phyloP scores from a whole-genome alignment of 2,113 vertebrate genomes.

The Rhinoderma darwinii region DNA sequence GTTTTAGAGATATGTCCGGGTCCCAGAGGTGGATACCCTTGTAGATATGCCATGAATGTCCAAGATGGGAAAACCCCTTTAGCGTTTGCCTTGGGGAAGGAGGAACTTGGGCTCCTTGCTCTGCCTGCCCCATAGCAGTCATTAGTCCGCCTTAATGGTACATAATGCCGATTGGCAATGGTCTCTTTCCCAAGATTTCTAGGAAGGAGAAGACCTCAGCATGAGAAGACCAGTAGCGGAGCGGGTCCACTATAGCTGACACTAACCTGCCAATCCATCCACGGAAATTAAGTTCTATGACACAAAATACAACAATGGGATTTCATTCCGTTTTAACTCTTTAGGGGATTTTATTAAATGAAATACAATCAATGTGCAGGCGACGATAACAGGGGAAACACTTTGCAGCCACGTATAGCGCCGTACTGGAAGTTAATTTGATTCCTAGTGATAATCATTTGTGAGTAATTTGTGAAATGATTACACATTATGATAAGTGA shows the following conservation, averaged over 20 bases:
- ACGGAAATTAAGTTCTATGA: background rate
- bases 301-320: background rate
- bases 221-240: background rate
- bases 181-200: too few species aligned
- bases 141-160: too few species aligned
- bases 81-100: too few species aligned
- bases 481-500: slow-evolving; percentile 50
- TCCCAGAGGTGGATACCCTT: too few species aligned
- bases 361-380: background rate
- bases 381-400: background rate
- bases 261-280: background rate
- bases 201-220: background rate
- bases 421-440: slow-evolving; percentile 30
- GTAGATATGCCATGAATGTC: too few species aligned
- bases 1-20: too few species aligned
- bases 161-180: too few species aligned
- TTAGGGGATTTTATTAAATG: background rate
- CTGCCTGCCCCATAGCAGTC: too few species aligned
- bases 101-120: too few species aligned
- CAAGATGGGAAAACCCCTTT: too few species aligned
- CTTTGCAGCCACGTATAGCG: background rate
- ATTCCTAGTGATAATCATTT: slow-evolving; percentile 24
- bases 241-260: background rate
- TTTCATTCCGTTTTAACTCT: background rate
- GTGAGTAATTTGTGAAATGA: slow-evolving; percentile 45